phyloP scores from a whole-genome alignment of 2,797 vertebrate species.

The Cyclura pinguis region DNA sequence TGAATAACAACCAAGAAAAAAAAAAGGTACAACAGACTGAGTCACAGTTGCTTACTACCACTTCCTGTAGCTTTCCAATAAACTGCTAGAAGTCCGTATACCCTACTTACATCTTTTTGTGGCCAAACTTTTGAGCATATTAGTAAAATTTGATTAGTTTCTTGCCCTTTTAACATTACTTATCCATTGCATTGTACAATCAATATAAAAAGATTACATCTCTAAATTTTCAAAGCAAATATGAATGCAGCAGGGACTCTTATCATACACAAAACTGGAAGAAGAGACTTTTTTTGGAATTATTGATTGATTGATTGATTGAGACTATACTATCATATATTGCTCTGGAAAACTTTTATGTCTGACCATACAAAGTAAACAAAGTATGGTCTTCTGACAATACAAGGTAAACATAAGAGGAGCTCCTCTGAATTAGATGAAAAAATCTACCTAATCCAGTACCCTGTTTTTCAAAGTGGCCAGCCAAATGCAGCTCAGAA shows the following conservation, averaged over 20 bases:
- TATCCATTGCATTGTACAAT: background rate
- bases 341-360: background rate
- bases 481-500: background rate
- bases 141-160: background rate
- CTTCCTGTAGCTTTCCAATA: background rate
- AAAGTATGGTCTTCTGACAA: no score
- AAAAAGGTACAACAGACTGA: background rate
- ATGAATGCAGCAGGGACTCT: background rate
- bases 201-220: background rate
- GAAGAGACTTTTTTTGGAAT: background rate
- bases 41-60: background rate
- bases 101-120: background rate
- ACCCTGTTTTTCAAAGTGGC: background rate
- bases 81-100: background rate
- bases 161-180: background rate
- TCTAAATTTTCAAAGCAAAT: background rate
- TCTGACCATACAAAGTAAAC: background rate
- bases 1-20: constrained; percentile 27
- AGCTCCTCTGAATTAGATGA: background rate
- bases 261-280: background rate
- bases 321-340: background rate
- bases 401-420: background rate
- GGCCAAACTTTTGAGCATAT: background rate
- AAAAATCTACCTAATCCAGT: background rate
- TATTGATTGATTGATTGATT: background rate